Conservation (phyloP, 2,888 invertebrate genomes). For the Spodoptera picta region DNA sequence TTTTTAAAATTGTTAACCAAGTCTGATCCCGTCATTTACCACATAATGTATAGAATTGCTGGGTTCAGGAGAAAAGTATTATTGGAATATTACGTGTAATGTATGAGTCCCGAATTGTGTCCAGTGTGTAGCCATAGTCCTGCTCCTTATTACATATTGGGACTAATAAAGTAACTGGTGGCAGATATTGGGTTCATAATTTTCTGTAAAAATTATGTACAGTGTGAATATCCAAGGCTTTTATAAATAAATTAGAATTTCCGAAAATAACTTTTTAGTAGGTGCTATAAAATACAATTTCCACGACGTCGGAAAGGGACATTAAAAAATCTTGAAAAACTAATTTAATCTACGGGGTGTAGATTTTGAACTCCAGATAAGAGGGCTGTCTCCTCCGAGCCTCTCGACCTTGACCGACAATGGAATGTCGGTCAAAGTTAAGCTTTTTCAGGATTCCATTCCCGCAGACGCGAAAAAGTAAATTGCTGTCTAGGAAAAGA, state of each 20-base stretch:
- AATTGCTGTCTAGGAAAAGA: slow-evolving; percentile 30
- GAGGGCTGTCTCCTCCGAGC: slow-evolving; percentile 11
- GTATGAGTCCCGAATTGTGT: too few species aligned
- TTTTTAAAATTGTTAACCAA: not conserved
- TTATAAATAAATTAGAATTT: not conserved
- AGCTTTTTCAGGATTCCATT: slow-evolving; percentile 35
- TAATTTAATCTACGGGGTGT: slow-evolving; percentile 30
- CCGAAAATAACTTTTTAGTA: too few species aligned
- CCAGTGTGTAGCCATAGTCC: too few species aligned
- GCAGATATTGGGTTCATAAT: too few species aligned
- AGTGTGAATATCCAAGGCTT: not conserved
- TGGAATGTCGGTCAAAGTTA: slow-evolving; percentile 45
- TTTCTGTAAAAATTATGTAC: too few species aligned
- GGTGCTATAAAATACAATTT: too few species aligned
- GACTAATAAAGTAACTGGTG: too few species aligned
- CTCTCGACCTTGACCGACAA: slow-evolving; percentile 36
- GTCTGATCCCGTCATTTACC: too few species aligned
- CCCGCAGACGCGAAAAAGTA: slow-evolving; percentile 14
- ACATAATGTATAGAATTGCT: too few species aligned
- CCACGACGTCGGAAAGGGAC: not conserved
- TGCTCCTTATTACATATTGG: too few species aligned
- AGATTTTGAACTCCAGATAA: slow-evolving; percentile 30
- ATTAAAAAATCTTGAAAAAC: slow-evolving; percentile 26
- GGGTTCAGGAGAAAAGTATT: too few species aligned
- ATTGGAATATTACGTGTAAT: too few species aligned